Base-by-base conservation (phyloP, 1,140 invertebrate species). In the Trissolcus basalis region DNA sequence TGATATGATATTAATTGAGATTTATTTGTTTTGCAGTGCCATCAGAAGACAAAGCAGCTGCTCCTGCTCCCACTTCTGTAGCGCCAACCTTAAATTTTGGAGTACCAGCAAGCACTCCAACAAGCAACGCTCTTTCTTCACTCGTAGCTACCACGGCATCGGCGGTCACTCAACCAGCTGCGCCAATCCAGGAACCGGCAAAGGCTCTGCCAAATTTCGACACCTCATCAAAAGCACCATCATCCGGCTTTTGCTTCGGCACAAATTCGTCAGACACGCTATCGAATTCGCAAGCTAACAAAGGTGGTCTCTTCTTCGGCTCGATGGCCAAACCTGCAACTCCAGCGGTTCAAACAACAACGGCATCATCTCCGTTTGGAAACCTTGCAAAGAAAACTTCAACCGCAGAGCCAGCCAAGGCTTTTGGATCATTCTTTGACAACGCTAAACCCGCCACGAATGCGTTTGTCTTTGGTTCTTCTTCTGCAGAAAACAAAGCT, bases 81-180 rank as follows among this genome's bases (percentile, higher is more conserved):
- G 9, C 11, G 33, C 43, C 54, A 14, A 45, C 41, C 10, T 45
- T 58, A n/a, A 55, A 12, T 27, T 55, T 58, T 47, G 19, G 54
- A 9, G 11, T 27, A 10, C 0, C 43, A 14, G 10, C 41, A 12
- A 55, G 9, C 27, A 12, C 39, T 27, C 4, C 39, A 9, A 3
- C 36, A 39, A 39, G 36, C n/a, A 27, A 39, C 9, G 36, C n/a
- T 39, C 36, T 39, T 1, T 27, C 19, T 27, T 27, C 19, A 27
- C 19, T 27, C 2, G 6, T 3, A 27, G 2, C 36, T 11, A 3
- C 36, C 2, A 39, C 33, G 5, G 33, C 36, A 35, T 2, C 39
- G 3, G 16, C 16, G 0, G n/a, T 15, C 0, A 27, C 53, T 4
- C 36, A 43, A 15, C 19, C 19, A 27, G 1, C 19, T 6, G 19